Evolutionary conservation across 37 sponge, comb jelly and placozoan genomes (phyloP).

Genomic region (Oscarella lobularis): DNA sequence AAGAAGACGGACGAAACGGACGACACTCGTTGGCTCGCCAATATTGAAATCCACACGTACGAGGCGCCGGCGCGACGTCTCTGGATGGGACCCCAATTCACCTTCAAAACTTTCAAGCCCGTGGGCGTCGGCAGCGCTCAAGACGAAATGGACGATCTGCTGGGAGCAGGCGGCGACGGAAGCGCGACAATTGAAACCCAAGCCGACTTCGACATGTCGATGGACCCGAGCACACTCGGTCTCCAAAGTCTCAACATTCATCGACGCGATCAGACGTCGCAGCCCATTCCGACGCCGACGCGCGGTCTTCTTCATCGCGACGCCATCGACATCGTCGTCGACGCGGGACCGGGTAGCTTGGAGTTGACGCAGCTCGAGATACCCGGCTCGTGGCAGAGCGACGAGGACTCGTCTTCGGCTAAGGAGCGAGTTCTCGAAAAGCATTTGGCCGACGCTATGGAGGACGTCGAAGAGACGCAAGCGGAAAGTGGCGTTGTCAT

Average conservation of each 20-base stretch:
- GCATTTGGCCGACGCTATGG: neutral
- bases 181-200: neutral
- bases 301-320: neutral
- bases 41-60: constrained; percentile 82
- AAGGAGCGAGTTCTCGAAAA: neutral
- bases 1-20: neutral
- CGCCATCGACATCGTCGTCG: neutral
- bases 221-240: neutral
- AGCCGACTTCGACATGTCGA: neutral
- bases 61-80: constrained; percentile 77
- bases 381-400: neutral
- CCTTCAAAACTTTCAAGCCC: constrained; percentile 39
- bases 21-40: constrained; percentile 49
- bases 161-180: neutral
- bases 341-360: neutral
- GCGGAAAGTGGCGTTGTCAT: neutral
- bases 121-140: neutral
- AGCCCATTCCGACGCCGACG: neutral
- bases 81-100: constrained; percentile 99
- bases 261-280: neutral
- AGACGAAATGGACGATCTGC: neutral
- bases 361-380: neutral
- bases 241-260: neutral
- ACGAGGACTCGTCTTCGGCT: neutral
- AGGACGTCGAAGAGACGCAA: neutral